These are phyloP conservation scores for Bostrychus sinensis DNA, from an alignment of 2,113 vertebrate genomes.

Conservation along the genomic window DNA sequence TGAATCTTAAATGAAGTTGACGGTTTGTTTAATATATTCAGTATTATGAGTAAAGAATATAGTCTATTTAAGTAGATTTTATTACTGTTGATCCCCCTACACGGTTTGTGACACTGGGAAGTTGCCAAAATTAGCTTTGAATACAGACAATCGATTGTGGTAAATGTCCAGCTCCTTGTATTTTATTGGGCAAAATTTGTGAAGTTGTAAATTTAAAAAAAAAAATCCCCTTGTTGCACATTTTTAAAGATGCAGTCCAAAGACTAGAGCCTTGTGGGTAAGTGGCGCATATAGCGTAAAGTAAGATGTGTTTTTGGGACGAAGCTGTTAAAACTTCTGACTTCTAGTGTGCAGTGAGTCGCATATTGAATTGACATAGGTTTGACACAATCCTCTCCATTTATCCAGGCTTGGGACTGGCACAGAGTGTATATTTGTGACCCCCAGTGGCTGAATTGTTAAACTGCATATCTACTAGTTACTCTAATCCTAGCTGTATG, in stretches of 20 bases:
- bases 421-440: too few relatives aligned
- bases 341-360: too few relatives aligned
- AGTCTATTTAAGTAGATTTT: constrained; percentile 7
- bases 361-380: too few relatives aligned
- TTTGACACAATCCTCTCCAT: too few relatives aligned
- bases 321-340: too few relatives aligned
- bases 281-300: constrained; percentile 10
- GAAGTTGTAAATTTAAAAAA: constrained; percentile 9
- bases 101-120: constrained; percentile 6
- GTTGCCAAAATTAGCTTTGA: constrained; percentile 17
- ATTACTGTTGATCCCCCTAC: background rate
- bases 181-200: background rate
- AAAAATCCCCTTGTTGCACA: background rate
- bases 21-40: constrained; percentile 29
- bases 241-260: constrained; percentile 28
- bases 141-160: constrained; percentile 48
- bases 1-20: constrained; percentile 36
- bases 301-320: background rate
- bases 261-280: constrained; percentile 33
- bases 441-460: too few relatives aligned
- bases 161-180: background rate
- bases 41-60: constrained; percentile 22
- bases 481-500: too few relatives aligned
- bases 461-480: too few relatives aligned
- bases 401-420: too few relatives aligned